phyloP scores from a whole-genome alignment of 2,888 invertebrate species.

The Germaria angustata region DNA sequence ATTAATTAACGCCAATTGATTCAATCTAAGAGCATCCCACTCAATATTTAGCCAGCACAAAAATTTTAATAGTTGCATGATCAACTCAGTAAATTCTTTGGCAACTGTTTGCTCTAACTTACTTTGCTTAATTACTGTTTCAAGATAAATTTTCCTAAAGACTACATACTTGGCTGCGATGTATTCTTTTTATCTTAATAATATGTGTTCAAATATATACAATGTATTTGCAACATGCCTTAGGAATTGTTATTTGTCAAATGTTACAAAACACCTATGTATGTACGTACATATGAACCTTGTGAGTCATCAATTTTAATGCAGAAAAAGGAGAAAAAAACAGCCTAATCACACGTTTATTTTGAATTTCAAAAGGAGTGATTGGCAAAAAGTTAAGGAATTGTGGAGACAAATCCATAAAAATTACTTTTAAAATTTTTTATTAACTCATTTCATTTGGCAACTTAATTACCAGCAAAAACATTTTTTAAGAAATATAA shows the following conservation, averaged over 20 bases:
- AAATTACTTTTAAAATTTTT: neutral
- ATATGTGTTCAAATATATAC: no score
- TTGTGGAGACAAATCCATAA: neutral
- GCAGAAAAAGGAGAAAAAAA: neutral
- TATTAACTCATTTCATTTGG: neutral
- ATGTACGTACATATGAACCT: neutral
- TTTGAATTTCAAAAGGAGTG: neutral
- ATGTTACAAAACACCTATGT: neutral
- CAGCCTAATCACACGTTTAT: neutral
- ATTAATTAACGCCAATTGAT: neutral
- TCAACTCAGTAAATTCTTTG: neutral
- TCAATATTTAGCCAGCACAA: no score
- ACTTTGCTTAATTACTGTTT: neutral
- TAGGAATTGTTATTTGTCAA: neutral
- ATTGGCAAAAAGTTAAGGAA: neutral
- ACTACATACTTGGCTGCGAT: neutral
- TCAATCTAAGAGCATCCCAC: no score
- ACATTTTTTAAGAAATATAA: neutral
- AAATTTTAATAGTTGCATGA: neutral
- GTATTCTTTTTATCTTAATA: no score
- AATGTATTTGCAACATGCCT: constrained; percentile 23
- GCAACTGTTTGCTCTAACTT: neutral
- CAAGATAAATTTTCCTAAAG: neutral
- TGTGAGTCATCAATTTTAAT: neutral
- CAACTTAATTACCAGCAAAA: constrained; percentile 8